A percentile compares a stretch with the other conserved stretches of the same genome.
Conservation (phyloP, 2,113 vertebrate genomes). For the Oncorhynchus tshawytscha region DNA sequence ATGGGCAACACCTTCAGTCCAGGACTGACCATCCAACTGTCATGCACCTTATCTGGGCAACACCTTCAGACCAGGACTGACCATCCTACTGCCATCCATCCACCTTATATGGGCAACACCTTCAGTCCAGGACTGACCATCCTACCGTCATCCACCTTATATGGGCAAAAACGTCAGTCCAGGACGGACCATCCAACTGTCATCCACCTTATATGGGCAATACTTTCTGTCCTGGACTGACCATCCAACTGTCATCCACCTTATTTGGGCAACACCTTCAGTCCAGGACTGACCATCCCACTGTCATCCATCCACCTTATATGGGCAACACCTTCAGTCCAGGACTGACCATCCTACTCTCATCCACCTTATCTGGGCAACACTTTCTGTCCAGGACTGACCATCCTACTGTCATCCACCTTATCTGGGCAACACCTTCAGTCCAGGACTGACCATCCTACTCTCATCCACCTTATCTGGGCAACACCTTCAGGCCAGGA, state of each 20-base stretch:
- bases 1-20: too few species aligned
- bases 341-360: background rate
- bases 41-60: too few species aligned
- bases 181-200: background rate
- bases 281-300: background rate
- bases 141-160: background rate
- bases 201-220: background rate
- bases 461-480: background rate
- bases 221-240: background rate
- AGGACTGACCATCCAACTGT: too few species aligned
- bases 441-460: background rate
- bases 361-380: too few species aligned
- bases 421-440: background rate
- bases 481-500: background rate
- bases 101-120: too few species aligned
- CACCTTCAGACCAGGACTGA: too few species aligned
- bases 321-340: background rate
- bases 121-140: background rate
- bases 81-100: too few species aligned
- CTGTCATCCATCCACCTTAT: background rate
- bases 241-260: background rate
- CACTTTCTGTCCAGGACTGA: too few species aligned
- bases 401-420: background rate
- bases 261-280: background rate
- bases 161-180: background rate